Evolutionary conservation across 2,888 invertebrate species (phyloP).

Genomic region (Megalurothrips usitatus): DNA sequence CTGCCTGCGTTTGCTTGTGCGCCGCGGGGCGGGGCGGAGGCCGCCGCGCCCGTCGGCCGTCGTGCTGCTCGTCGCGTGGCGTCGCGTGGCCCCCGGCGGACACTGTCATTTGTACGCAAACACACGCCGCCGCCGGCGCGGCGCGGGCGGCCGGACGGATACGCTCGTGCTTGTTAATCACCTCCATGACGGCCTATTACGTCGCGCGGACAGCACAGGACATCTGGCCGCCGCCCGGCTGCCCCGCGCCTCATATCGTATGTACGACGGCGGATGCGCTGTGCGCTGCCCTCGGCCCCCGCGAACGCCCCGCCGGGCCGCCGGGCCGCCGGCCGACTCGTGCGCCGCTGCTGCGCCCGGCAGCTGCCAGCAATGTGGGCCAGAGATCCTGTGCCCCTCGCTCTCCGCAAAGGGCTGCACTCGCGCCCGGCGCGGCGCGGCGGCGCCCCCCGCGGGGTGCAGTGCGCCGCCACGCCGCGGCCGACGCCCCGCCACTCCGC

Average conservation of each 20-base stretch:
- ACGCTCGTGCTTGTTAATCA: conserved; percentile 13
- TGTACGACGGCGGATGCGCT: not conserved
- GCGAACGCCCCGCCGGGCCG: not conserved
- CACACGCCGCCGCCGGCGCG: not conserved
- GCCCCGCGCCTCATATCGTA: not conserved
- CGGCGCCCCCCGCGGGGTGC: not conserved
- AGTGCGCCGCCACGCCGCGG: not conserved
- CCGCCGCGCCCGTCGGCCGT: too few relatives aligned
- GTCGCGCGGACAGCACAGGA: not conserved
- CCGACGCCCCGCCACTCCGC: not conserved
- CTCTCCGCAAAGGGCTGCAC: too few relatives aligned
- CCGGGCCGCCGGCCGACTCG: not conserved
- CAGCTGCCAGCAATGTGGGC: not conserved
- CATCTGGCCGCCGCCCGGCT: not conserved
- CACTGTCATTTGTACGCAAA: conserved; percentile 6
- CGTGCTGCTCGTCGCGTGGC: not conserved
- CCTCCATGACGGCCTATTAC: conserved; percentile 24
- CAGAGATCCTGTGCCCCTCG: too few relatives aligned
- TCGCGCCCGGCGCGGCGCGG: not conserved
- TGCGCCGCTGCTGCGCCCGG: not conserved
- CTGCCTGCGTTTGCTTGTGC: too few relatives aligned
- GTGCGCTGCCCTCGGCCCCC: not conserved
- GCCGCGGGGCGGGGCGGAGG: too few relatives aligned
- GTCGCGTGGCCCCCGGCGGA: not conserved
- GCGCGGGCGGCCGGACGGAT: not conserved